Conservation (phyloP, 2,888 invertebrate species). For the Eupithecia inturbata region DNA sequence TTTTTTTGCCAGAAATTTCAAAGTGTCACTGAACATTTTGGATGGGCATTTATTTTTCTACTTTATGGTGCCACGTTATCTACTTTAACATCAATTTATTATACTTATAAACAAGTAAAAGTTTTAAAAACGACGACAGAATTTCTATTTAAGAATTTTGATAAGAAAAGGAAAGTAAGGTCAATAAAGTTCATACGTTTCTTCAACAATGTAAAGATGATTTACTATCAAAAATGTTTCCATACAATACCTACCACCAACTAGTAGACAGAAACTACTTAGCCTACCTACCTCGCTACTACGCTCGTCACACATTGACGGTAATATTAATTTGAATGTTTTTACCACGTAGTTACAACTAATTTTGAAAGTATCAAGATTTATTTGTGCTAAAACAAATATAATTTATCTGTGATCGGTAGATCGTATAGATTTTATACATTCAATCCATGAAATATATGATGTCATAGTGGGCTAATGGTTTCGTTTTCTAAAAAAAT, state of each 20-base stretch:
- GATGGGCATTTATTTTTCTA: background rate
- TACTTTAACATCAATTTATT: background rate
- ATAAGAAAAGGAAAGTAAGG: constrained; percentile 50
- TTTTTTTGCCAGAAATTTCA: background rate
- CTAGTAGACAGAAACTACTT: background rate
- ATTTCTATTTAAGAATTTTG: constrained; percentile 47
- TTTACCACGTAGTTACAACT: background rate
- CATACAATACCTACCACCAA: background rate
- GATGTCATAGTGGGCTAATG: background rate
- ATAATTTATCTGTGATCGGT: background rate
- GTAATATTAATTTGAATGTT: background rate
- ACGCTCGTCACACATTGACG: background rate
- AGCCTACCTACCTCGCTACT: background rate
- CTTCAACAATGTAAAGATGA: constrained; percentile 18
- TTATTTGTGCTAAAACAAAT: background rate
- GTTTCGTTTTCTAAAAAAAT: constrained; percentile 44
- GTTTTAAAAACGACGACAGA: constrained; percentile 3
- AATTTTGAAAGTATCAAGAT: too few relatives aligned
- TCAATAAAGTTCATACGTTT: constrained; percentile 39
- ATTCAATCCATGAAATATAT: background rate
- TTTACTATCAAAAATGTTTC: background rate
- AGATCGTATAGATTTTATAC: background rate
- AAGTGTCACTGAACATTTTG: background rate
- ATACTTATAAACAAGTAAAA: background rate
- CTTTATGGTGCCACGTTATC: background rate